Conservation (phyloP, 2,797 vertebrate species). For the Falco naumanni region DNA sequence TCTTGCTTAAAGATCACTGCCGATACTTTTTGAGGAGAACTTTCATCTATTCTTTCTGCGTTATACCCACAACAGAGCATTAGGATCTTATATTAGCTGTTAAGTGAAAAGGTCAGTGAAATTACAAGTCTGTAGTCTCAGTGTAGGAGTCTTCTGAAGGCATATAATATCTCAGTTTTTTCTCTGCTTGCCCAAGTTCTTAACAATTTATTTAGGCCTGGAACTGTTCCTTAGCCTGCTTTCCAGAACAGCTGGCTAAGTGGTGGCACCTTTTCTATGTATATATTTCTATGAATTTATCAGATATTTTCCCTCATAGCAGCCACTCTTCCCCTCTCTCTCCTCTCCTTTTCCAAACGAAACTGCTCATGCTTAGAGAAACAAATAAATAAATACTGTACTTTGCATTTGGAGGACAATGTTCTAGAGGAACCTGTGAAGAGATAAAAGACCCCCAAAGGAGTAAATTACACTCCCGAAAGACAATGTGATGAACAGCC, state of each 20-base stretch:
- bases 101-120: background rate
- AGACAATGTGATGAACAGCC: background rate
- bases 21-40: background rate
- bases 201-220: background rate
- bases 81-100: background rate
- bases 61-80: background rate
- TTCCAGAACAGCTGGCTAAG: background rate
- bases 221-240: background rate
- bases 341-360: background rate
- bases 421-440: background rate
- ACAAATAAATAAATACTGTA: background rate
- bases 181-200: background rate
- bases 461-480: background rate
- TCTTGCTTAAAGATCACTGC: background rate
- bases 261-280: background rate
- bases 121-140: background rate
- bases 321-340: background rate
- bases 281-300: background rate
- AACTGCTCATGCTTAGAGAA: background rate
- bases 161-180: background rate
- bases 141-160: constrained; percentile 6
- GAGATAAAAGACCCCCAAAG: background rate
- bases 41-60: background rate
- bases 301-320: background rate
- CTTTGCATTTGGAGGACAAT: background rate